Conservation (phyloP, 1,140 invertebrate species). For the Augochlora pura region DNA sequence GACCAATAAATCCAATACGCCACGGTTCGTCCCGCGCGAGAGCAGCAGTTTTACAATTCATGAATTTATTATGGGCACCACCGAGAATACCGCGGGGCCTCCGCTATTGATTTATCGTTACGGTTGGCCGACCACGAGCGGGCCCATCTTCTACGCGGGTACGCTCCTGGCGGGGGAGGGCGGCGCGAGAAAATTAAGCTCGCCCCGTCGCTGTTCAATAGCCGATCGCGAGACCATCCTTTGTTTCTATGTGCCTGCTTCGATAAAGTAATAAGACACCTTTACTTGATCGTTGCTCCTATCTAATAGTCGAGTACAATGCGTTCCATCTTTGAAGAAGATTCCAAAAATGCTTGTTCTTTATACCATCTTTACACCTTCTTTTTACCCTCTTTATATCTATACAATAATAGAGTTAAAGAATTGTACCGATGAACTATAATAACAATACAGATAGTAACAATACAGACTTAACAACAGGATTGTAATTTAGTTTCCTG, state of each 20-base stretch:
- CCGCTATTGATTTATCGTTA: slow-evolving; percentile 78
- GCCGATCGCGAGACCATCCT: slow-evolving; percentile 1
- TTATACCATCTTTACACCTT: too few relatives aligned
- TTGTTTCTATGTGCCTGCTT: neutral
- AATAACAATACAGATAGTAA: too few relatives aligned
- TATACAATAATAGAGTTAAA: too few relatives aligned
- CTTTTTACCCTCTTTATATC: too few relatives aligned
- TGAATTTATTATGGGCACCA: slow-evolving; percentile 79
- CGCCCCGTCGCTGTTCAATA: slow-evolving; percentile 22
- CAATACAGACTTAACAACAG: too few relatives aligned
- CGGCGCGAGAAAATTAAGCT: slow-evolving; percentile 55
- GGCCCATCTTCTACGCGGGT: slow-evolving; percentile 40
- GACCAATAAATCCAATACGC: slow-evolving; percentile 79
- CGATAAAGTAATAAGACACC: too few relatives aligned
- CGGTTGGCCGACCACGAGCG: slow-evolving; percentile 56
- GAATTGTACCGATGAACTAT: too few relatives aligned
- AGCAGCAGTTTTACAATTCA: slow-evolving; percentile 79
- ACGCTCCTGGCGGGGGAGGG: slow-evolving; percentile 53
- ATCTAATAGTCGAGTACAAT: too few relatives aligned
- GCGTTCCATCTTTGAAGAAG: too few relatives aligned
- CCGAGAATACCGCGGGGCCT: slow-evolving; percentile 68
- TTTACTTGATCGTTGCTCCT: too few relatives aligned
- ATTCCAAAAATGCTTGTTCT: too few relatives aligned
- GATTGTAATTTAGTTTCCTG: too few relatives aligned
- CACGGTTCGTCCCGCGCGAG: slow-evolving; percentile 77